Evolutionary conservation across 2,888 invertebrate genomes (phyloP).

Genomic region (Tiphia femorata): DNA sequence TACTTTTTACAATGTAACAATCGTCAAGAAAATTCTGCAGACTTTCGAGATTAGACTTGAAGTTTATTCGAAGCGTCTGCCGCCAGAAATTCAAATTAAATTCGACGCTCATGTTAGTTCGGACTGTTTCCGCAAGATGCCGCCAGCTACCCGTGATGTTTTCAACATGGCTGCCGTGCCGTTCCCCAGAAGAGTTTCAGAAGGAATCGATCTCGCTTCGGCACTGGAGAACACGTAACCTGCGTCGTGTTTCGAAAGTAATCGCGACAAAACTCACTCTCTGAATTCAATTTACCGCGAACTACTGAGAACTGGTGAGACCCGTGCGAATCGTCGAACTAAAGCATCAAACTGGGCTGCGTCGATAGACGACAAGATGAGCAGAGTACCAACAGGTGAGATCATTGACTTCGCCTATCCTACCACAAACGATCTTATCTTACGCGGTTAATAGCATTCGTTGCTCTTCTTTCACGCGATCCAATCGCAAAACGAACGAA

Average conservation of each 20-base stretch:
- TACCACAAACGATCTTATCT: too few species aligned
- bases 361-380: constrained; percentile 47
- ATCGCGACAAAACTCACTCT: too few species aligned
- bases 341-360: neutral
- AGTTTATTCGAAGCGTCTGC: too few species aligned
- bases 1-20: too few species aligned
- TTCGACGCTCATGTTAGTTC: too few species aligned
- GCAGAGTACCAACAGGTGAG: constrained; percentile 64
- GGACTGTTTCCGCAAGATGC: neutral
- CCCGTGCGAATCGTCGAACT: neutral
- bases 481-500: too few species aligned
- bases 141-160: constrained; percentile 1
- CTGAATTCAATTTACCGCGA: too few species aligned
- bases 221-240: constrained; percentile 44
- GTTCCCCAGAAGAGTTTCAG: constrained; percentile 39
- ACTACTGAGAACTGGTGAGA: neutral
- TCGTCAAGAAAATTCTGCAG: too few species aligned
- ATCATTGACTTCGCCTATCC: constrained; percentile 30
- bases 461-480: too few species aligned
- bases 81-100: too few species aligned
- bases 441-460: too few species aligned
- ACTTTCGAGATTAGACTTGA: too few species aligned
- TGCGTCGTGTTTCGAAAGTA: constrained; percentile 19
- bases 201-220: constrained; percentile 51
- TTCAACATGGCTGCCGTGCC: constrained; percentile 43